phyloP scores from a whole-genome alignment of 2,888 invertebrate genomes.

The Hemaris fuciformis region DNA sequence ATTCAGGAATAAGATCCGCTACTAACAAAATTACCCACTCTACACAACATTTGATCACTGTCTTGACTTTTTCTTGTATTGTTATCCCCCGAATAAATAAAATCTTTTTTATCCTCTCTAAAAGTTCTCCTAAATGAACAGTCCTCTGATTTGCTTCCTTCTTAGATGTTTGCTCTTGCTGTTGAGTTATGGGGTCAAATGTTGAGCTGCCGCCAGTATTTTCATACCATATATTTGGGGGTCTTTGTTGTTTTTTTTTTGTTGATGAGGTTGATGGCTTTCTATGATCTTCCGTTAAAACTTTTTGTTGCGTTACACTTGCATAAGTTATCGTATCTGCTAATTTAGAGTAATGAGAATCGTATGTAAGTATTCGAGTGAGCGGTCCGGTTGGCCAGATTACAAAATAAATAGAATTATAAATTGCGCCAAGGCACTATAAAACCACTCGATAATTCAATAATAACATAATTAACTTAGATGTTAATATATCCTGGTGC shows the following conservation, averaged over 20 bases:
- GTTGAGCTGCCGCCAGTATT: background rate
- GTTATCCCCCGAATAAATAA: background rate
- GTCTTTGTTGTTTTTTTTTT: background rate
- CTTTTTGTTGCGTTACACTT: background rate
- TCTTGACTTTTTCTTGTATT: conserved; percentile 8
- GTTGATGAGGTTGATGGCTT: background rate
- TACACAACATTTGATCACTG: conserved; percentile 12
- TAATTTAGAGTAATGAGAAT: background rate
- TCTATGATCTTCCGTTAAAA: background rate
- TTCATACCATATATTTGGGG: background rate
- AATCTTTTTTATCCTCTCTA: background rate
- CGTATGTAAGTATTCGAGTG: background rate
- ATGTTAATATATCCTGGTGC: background rate
- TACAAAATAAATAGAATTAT: background rate
- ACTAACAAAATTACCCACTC: conserved; percentile 14
- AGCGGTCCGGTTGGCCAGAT: background rate
- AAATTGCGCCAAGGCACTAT: background rate
- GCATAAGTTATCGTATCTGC: background rate
- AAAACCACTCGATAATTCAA: background rate
- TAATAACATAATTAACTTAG: background rate
- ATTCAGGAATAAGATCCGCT: conserved; percentile 4
- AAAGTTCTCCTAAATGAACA: background rate
- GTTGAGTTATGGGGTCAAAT: background rate
- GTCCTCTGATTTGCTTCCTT: background rate
- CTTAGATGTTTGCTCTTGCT: background rate